Percentiles rank a stretch among this genome's conserved stretches.
These are phyloP conservation scores for Microtus oregoni DNA, from an alignment of 2,113 vertebrate genomes.

Conservation along the genomic window DNA sequence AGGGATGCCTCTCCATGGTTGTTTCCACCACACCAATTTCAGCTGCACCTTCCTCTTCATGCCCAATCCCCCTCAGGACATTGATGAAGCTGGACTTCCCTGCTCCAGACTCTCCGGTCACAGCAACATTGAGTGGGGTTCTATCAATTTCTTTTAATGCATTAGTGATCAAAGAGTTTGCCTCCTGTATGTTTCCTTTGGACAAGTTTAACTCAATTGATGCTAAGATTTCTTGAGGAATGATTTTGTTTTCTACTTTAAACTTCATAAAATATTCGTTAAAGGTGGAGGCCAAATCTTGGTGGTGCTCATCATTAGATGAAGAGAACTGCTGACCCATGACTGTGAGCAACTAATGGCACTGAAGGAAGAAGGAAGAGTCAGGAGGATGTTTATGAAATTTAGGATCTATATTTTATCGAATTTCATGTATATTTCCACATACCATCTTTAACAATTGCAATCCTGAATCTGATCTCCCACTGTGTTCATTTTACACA, in stretches of 20 bases:
- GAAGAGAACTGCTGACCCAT: neutral
- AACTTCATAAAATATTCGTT: neutral
- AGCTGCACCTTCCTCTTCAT: neutral
- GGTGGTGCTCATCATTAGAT: accelerated
- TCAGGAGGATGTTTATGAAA: neutral
- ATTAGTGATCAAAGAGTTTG: neutral
- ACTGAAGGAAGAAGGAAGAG: neutral
- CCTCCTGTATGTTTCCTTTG: neutral
- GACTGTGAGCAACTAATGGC: neutral
- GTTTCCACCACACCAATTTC: neutral
- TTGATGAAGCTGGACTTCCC: conserved; percentile 53
- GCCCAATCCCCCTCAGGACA: neutral
- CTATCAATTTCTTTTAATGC: neutral
- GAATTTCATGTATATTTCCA: neutral
- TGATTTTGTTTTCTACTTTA: neutral
- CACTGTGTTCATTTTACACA: neutral
- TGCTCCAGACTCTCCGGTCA: neutral
- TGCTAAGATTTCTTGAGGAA: neutral
- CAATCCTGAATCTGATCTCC: neutral
- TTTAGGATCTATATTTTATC: neutral
- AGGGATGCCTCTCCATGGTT: neutral
- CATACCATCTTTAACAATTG: too few relatives aligned
- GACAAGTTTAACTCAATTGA: neutral
- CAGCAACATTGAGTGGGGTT: neutral
- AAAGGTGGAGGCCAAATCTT: neutral